Base-by-base conservation (phyloP, 2,888 invertebrate genomes). In the Stenurella melanura region DNA sequence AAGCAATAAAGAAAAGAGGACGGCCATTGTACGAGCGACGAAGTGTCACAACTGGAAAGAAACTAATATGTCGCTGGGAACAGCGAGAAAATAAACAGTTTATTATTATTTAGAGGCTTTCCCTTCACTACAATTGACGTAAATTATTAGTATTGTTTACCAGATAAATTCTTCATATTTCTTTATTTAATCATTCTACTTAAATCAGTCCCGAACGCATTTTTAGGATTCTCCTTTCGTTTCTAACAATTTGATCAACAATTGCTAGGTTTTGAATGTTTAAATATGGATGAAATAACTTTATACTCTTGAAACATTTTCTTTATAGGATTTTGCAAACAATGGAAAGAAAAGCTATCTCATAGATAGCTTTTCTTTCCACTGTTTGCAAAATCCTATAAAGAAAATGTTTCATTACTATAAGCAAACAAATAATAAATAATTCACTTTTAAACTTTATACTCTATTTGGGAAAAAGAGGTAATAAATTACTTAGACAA, bases 21-120 rank as follows among this genome's bases (percentile, higher is more conserved):
- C 64, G 74, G 75, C 74, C 66, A 73, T 79, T 75, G 79, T 77
- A 67, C 42, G 38, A 76, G 58, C 63, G 64, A 72, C 69, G 34
- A 50, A 78, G 71, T 78, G 78, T 76, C 78, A 78, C 71, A 78
- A 60, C 76, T 70, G 70, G 75, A 76, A 78, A 73, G 76, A 78
- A 76, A 78, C 69, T 67, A 78, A 78, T 78, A 76, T 67, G 75
- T 78, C 73, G 70, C 67, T 42, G 64, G 60, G 68, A 57, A 60
- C n/a, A 57, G 72, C 54, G 67, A 54, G 38, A 67, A 64, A 64
- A 61, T 34, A 34, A 61, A 61, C 61, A 17, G 30, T 61, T 61
- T 61, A 64, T 64, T 64, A 42, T 64, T 64, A 61, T 64, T 42
- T 64, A 15, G 18, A 1, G 42, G n/a, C 12, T 64, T 64, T 64